These are phyloP conservation scores for Rhopalosiphum nymphaeae DNA, from an alignment of 2,888 invertebrate species.

Conservation along the genomic window DNA sequence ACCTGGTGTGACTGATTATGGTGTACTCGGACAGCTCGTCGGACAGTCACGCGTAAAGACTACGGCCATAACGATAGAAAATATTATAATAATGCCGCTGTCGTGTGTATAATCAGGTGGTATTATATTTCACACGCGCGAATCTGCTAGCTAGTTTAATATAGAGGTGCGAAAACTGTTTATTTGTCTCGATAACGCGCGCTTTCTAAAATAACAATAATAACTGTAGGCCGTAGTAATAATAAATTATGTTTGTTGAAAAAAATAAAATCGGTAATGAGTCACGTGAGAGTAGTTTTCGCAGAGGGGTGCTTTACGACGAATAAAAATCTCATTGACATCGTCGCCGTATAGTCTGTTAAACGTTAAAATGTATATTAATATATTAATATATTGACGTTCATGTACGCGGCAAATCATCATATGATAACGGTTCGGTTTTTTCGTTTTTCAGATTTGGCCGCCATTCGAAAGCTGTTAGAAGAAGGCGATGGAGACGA, in stretches of 20 bases:
- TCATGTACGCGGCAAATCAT: background rate
- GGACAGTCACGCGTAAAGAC: background rate
- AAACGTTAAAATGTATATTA: background rate
- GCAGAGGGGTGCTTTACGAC: background rate
- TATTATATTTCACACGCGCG: background rate
- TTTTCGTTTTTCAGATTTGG: constrained; percentile 78
- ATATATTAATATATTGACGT: background rate
- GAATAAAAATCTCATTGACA: background rate
- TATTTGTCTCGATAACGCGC: background rate
- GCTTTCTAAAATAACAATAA: background rate
- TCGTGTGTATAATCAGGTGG: background rate
- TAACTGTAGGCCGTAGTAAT: background rate
- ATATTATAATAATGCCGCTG: background rate
- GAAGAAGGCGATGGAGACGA: constrained; percentile 80
- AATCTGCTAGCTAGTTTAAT: background rate
- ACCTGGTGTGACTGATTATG: background rate
- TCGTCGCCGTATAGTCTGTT: background rate
- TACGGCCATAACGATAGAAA: background rate
- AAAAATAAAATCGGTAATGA: background rate
- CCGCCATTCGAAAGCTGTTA: constrained; percentile 84
- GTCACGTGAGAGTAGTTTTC: background rate
- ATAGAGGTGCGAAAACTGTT: background rate
- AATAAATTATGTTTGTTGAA: background rate
- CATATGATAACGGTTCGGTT: background rate
- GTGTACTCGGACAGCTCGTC: background rate